Evolutionary conservation across 92 coral and sea anemone species (phyloP).

Genomic region (Meandrina meandrites): DNA sequence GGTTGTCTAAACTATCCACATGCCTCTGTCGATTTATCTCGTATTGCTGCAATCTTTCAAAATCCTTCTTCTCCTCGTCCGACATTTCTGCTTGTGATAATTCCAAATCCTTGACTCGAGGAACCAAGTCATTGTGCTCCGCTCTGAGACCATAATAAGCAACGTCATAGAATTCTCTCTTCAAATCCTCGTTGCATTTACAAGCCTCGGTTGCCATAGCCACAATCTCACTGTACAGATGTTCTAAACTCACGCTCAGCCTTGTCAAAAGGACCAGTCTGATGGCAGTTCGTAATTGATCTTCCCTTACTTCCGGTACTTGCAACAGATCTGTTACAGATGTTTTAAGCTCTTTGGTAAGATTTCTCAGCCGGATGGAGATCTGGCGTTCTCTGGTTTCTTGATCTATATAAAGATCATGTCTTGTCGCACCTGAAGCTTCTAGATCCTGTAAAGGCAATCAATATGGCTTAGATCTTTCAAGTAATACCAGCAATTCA

Average conservation of each 20-base stretch:
- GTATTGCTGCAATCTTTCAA: not conserved
- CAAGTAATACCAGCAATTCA: not conserved
- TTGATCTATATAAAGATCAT: not conserved
- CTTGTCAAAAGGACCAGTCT: constrained; percentile 1
- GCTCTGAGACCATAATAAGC: constrained; percentile 29
- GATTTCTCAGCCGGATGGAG: not conserved
- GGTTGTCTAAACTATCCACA: not conserved
- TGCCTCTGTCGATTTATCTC: constrained; percentile 8
- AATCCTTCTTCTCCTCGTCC: not conserved
- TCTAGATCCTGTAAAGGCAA: not conserved
- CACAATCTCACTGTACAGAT: not conserved
- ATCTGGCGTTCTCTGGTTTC: not conserved
- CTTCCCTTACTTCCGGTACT: constrained; percentile 10
- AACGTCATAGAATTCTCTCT: not conserved
- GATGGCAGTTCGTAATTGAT: not conserved
- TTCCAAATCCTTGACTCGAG: constrained; percentile 1
- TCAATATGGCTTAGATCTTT: not conserved
- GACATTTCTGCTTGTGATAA: not conserved
- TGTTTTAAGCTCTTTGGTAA: not conserved
- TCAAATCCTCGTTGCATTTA: constrained; percentile 14
- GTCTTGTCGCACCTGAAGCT: not conserved
- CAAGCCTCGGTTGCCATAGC: not conserved
- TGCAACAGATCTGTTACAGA: not conserved
- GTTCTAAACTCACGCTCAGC: constrained; percentile 6
- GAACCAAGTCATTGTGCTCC: constrained; percentile 25